Evolutionary conservation across 2,113 vertebrate species (phyloP).

Genomic region (Catharus minimus): DNA sequence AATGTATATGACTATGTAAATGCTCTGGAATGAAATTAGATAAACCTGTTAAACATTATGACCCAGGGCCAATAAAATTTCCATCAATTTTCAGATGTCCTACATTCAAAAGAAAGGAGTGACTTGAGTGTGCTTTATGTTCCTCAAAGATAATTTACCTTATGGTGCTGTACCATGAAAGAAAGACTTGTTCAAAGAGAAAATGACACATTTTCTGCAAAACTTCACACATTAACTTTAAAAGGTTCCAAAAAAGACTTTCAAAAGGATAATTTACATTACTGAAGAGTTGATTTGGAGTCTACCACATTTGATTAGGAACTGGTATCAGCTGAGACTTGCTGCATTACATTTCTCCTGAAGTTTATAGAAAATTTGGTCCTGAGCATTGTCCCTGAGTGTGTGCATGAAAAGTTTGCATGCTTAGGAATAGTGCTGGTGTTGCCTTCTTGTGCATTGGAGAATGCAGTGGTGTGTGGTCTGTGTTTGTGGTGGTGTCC

Average conservation of each 20-base stretch:
- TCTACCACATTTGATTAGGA: slow-evolving; percentile 61
- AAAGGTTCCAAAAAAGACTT: slow-evolving; percentile 61
- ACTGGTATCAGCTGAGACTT: slow-evolving; percentile 11
- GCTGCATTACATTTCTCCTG: slow-evolving; percentile 7
- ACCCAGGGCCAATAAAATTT: slow-evolving; percentile 52
- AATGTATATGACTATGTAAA: slow-evolving; percentile 15
- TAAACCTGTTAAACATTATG: slow-evolving; percentile 60
- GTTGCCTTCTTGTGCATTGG: neutral
- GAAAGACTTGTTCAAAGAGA: slow-evolving; percentile 64
- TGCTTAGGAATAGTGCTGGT: neutral
- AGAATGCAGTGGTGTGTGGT: neutral
- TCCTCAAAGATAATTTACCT: slow-evolving; percentile 66
- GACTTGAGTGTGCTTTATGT: slow-evolving; percentile 49
- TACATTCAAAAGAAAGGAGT: slow-evolving; percentile 55
- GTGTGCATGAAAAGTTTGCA: neutral
- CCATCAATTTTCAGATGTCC: slow-evolving; percentile 57
- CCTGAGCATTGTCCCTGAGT: neutral
- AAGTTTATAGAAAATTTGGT: neutral
- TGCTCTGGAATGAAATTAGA: slow-evolving; percentile 55
- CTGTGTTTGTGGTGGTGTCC: neutral
- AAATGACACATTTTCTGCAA: slow-evolving; percentile 55
- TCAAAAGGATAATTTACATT: slow-evolving; percentile 69
- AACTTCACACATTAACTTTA: slow-evolving; percentile 59
- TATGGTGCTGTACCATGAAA: slow-evolving; percentile 61
- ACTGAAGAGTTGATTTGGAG: slow-evolving; percentile 48